Conservation (phyloP, 1,140 invertebrate genomes). For the Stegodyphus mimosarum region DNA sequence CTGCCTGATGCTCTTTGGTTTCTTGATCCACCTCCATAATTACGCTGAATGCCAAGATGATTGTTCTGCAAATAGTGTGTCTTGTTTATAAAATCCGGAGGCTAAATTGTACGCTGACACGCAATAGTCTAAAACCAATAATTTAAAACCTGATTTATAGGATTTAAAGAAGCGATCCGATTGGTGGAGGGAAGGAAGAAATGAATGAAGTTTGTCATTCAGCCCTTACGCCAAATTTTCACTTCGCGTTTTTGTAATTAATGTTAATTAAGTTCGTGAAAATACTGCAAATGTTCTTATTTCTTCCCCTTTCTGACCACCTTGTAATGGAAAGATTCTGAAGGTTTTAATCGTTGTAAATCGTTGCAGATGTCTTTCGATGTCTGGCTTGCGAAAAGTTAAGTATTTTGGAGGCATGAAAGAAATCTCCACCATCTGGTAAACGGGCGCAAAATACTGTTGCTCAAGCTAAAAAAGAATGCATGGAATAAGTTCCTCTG, state of each 20-base stretch:
- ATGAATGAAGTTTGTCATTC: not conserved
- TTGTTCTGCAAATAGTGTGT: slow-evolving; percentile 50
- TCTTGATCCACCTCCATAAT: slow-evolving; percentile 3
- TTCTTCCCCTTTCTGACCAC: too few species aligned
- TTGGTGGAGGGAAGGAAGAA: not conserved
- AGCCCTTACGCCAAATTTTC: not conserved
- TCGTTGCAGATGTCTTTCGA: too few species aligned
- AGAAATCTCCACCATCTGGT: too few species aligned
- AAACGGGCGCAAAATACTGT: too few species aligned
- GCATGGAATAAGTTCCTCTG: too few species aligned
- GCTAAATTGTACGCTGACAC: slow-evolving; percentile 53
- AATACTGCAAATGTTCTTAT: not conserved
- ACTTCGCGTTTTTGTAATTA: slow-evolving; percentile 18
- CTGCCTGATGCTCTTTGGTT: too few species aligned
- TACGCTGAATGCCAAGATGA: slow-evolving; percentile 29
- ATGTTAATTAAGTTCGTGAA: slow-evolving; percentile 23
- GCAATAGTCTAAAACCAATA: slow-evolving; percentile 54
- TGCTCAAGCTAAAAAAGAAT: too few species aligned
- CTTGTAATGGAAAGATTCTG: too few species aligned
- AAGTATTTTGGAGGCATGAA: too few species aligned
- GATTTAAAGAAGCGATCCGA: slow-evolving; percentile 41
- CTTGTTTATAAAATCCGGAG: slow-evolving; percentile 51
- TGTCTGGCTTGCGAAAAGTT: too few species aligned
- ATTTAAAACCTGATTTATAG: slow-evolving; percentile 59
- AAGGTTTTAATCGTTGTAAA: too few species aligned